A percentile compares a stretch with the other conserved stretches of the same genome.
Evolutionary conservation across 2,888 invertebrate species (phyloP).

Genomic region (Cyrtodaria siliqua): DNA sequence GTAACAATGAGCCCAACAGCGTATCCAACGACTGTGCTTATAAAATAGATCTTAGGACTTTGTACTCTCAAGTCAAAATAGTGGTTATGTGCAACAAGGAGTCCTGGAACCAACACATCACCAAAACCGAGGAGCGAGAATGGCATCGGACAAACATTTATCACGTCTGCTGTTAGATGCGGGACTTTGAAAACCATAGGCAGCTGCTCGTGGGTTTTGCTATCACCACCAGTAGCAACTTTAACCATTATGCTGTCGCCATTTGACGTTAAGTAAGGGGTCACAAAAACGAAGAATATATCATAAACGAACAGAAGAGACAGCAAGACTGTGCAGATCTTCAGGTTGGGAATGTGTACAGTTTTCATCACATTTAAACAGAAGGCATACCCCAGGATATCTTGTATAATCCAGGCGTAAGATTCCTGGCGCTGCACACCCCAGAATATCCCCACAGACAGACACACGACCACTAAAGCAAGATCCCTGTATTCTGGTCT

Average conservation of each 20-base stretch:
- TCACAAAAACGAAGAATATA: slow-evolving; percentile 89
- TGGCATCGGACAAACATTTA: slow-evolving; percentile 78
- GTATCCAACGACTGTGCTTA: slow-evolving; percentile 86
- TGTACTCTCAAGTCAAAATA: slow-evolving; percentile 86
- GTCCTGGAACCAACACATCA: slow-evolving; percentile 88
- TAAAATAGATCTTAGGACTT: slow-evolving; percentile 85
- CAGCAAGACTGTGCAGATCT: slow-evolving; percentile 87
- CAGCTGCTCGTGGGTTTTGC: slow-evolving; percentile 80
- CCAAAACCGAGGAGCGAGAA: slow-evolving; percentile 88
- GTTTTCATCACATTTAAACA: slow-evolving; percentile 87
- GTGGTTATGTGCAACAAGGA: slow-evolving; percentile 87
- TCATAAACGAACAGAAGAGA: slow-evolving; percentile 88
- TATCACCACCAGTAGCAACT: slow-evolving; percentile 86
- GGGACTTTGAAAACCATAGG: slow-evolving; percentile 88
- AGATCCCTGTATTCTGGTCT: slow-evolving; percentile 74
- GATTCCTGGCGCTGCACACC: slow-evolving; percentile 72
- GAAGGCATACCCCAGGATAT: slow-evolving; percentile 85
- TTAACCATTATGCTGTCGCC: slow-evolving; percentile 88
- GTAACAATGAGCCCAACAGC: slow-evolving; percentile 87
- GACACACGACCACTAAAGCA: slow-evolving; percentile 71
- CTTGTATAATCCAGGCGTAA: slow-evolving; percentile 86
- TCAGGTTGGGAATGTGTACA: slow-evolving; percentile 87
- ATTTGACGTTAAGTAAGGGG: slow-evolving; percentile 87
- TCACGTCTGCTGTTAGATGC: slow-evolving; percentile 81
- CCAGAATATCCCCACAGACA: slow-evolving; percentile 75